These are phyloP conservation scores for Tribolium freemani DNA, from an alignment of 2,888 invertebrate species.

Conservation along the genomic window DNA sequence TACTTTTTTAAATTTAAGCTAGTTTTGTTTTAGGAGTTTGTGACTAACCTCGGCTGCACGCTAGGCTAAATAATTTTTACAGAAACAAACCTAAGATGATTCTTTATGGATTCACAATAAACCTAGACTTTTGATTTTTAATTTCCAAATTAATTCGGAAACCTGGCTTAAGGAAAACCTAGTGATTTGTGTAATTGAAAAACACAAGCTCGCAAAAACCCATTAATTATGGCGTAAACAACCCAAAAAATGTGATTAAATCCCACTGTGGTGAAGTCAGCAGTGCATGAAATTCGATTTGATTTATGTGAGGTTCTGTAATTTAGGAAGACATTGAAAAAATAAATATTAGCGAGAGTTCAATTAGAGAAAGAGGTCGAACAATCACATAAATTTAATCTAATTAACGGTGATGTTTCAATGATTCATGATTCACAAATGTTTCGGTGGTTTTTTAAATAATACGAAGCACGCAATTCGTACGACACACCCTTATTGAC, in stretches of 20 bases:
- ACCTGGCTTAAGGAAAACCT: no score
- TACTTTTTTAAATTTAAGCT: no score
- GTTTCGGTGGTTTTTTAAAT: not conserved
- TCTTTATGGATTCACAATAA: no score
- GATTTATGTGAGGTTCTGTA: not conserved
- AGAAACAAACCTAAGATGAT: no score
- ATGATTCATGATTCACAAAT: not conserved
- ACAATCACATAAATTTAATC: not conserved
- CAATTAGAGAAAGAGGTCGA: not conserved
- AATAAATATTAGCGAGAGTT: not conserved
- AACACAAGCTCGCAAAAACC: no score
- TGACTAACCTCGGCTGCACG: no score
- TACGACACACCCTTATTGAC: not conserved
- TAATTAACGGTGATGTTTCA: not conserved
- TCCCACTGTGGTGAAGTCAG: not conserved
- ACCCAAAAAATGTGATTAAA: not conserved
- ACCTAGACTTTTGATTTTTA: no score
- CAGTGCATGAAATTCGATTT: not conserved
- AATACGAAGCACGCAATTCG: no score
- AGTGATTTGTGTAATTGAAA: no score
- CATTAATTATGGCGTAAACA: not conserved
- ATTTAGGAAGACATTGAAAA: not conserved
- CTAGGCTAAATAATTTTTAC: no score
- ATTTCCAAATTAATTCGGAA: no score
- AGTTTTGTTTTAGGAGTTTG: no score